Evolutionary conservation across 1,140 invertebrate species (phyloP).

Genomic region (Acromyrmex charruanus): DNA sequence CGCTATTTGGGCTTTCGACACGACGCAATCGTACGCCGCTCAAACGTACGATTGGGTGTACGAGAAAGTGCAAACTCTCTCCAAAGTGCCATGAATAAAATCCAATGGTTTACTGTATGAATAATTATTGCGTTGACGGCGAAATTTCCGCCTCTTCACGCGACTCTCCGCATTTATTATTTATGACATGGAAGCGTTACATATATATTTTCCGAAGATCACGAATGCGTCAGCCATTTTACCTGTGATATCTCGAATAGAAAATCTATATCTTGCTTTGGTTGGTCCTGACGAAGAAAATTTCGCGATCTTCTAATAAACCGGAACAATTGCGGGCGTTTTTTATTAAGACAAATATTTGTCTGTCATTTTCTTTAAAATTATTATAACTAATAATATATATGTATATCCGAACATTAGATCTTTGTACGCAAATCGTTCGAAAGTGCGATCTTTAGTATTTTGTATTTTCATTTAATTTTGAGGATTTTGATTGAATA

Average conservation of each 20-base stretch:
- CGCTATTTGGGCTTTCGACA: constrained; percentile 89
- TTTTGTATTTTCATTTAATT: constrained; percentile 80
- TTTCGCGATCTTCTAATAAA: constrained; percentile 43
- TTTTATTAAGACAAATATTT: constrained; percentile 61
- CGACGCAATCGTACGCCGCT: constrained; percentile 88
- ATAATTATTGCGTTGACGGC: constrained; percentile 62
- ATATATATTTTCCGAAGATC: constrained; percentile 76
- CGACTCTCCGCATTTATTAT: constrained; percentile 79
- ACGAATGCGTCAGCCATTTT: constrained; percentile 81
- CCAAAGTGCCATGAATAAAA: constrained; percentile 89
- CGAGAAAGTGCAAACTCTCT: constrained; percentile 90
- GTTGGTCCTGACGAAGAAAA: constrained; percentile 56
- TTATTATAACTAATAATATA: constrained; percentile 62
- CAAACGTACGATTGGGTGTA: constrained; percentile 91
- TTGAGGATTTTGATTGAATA: constrained; percentile 76
- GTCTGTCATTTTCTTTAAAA: constrained; percentile 59
- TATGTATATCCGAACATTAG: constrained; percentile 24
- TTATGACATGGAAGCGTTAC: constrained; percentile 75
- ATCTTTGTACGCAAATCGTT: constrained; percentile 12
- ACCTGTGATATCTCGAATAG: constrained; percentile 84
- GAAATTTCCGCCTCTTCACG: constrained; percentile 67
- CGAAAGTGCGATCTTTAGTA: constrained; percentile 69
- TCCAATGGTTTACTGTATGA: constrained; percentile 42
- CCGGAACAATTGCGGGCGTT: background rate
- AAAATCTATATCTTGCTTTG: constrained; percentile 63